Evolutionary conservation across 2,888 invertebrate species (phyloP).

Genomic region (Sinohyriopsis cumingii): DNA sequence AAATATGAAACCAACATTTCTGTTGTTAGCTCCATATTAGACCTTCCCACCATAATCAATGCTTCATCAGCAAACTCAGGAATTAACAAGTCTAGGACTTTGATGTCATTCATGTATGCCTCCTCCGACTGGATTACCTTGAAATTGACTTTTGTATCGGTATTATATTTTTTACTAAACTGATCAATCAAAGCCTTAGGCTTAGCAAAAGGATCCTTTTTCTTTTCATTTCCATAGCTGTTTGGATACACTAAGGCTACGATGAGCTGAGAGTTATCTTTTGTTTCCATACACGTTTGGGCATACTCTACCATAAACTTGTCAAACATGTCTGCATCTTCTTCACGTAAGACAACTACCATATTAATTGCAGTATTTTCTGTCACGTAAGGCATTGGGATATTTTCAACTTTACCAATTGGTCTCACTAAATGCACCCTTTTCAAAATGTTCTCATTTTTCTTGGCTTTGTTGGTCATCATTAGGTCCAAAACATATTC

Average conservation of each 20-base stretch:
- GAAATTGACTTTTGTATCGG: constrained; percentile 77
- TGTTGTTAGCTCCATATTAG: constrained; percentile 62
- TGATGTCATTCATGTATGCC: constrained; percentile 73
- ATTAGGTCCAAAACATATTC: constrained; percentile 84
- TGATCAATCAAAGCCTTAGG: constrained; percentile 80
- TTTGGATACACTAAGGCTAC: constrained; percentile 78
- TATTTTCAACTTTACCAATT: constrained; percentile 88
- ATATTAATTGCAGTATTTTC: constrained; percentile 89
- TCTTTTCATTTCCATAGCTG: constrained; percentile 41
- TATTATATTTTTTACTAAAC: constrained; percentile 79
- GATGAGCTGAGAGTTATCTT: constrained; percentile 85
- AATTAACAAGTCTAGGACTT: constrained; percentile 80
- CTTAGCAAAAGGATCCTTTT: constrained; percentile 76
- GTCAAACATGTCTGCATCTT: constrained; percentile 75
- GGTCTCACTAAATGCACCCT: constrained; percentile 88
- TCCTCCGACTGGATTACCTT: constrained; percentile 71
- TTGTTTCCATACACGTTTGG: constrained; percentile 81
- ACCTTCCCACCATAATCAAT: constrained; percentile 58
- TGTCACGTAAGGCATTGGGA: constrained; percentile 95
- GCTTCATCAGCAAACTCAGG: constrained; percentile 81
- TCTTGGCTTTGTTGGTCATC: constrained; percentile 48
- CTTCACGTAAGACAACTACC: constrained; percentile 79
- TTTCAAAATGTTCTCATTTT: constrained; percentile 46
- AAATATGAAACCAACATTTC: constrained; percentile 77
- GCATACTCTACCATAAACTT: constrained; percentile 84